These are phyloP conservation scores for Scaptomyza pallida DNA, from an alignment of 1,140 invertebrate genomes.

Conservation along the genomic window DNA sequence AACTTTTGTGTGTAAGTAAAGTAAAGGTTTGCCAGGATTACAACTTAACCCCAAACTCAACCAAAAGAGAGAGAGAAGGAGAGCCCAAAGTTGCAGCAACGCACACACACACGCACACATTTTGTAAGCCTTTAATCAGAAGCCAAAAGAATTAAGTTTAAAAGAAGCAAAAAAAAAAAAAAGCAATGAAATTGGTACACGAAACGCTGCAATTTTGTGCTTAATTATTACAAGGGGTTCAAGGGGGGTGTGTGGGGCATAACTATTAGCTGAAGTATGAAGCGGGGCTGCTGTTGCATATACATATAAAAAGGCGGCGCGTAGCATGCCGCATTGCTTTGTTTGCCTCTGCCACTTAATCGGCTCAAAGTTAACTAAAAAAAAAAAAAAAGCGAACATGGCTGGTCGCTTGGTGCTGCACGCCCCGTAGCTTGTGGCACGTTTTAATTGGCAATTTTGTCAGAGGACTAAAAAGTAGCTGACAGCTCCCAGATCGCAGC, in stretches of 20 bases:
- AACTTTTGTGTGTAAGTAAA: conserved; percentile 10
- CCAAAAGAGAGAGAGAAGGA: not conserved
- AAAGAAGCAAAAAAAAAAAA: conserved; percentile 4
- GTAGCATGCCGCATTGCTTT: conserved; percentile 43
- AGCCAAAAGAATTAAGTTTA: conserved; percentile 10
- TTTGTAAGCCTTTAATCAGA: conserved; percentile 14
- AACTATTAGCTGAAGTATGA: conserved; percentile 43
- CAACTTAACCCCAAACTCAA: not conserved
- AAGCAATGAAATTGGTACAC: not conserved
- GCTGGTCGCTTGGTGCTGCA: conserved; percentile 1
- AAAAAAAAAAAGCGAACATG: conserved; percentile 22
- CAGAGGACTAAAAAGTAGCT: conserved; percentile 59
- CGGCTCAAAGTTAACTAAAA: conserved; percentile 75
- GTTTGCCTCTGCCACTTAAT: conserved; percentile 74
- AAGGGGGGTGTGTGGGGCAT: not conserved
- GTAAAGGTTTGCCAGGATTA: conserved; percentile 3
- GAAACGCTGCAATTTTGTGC: conserved; percentile 63
- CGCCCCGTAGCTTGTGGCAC: conserved; percentile 58
- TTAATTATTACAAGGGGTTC: conserved; percentile 66
- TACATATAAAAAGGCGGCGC: conserved; percentile 10
- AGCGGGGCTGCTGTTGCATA: too few species aligned
- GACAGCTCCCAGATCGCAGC: conserved; percentile 41
- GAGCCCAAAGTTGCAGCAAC: not conserved
- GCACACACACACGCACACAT: not conserved
- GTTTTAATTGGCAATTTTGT: conserved; percentile 79